Base-by-base conservation (phyloP, 2,888 invertebrate species). In the Agrilus cyanescens region DNA sequence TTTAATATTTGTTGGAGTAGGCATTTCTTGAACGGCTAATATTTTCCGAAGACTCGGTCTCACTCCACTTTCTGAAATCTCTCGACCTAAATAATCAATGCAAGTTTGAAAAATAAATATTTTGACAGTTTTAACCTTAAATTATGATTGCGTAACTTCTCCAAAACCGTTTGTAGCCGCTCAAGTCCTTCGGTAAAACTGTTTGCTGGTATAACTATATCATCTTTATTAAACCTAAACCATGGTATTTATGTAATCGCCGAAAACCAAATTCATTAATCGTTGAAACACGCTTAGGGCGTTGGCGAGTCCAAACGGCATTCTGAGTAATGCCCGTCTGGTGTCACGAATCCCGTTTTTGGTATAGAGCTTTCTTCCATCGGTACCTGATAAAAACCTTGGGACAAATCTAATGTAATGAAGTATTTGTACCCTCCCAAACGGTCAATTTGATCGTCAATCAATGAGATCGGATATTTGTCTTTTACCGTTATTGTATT, bases 171-270 rank as follows among this genome's bases (percentile, higher is more conserved):
- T 18, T 18, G 18, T 18, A 18, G 5, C 3, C 18, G 18, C 18
- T 18, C 18, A 18, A 18, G 18, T 6, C 47, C 50, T 42, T 47
- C 40, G 14, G 46, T 41, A 3, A 49, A 37, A 8, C 43, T 41
- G 18, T 14, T 16, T 25, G 48, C 37, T 3, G 53, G 54, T 32
- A 54, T 40, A 8, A 56, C 32, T 14, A 53, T 41, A 40, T 53
- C 53, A 33, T 55, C 40, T 13, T 32, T 40, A 16, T 40, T n/a
- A 40, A 40, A 33, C 32, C n/a, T 32, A 16, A 16, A 18, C 40
- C 6, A 40, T 40, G 13, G 7, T 40, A 14, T 40, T 40, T 33
- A 32, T 16, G 12, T 32, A 40, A 15, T 32, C 40, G 7, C 15
- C 16, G 2, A 41, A 14, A 10, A 41, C 36, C 3, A 12, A 29